These are phyloP conservation scores for Pararge aegeria DNA, from an alignment of 1,140 invertebrate species.

Conservation along the genomic window DNA sequence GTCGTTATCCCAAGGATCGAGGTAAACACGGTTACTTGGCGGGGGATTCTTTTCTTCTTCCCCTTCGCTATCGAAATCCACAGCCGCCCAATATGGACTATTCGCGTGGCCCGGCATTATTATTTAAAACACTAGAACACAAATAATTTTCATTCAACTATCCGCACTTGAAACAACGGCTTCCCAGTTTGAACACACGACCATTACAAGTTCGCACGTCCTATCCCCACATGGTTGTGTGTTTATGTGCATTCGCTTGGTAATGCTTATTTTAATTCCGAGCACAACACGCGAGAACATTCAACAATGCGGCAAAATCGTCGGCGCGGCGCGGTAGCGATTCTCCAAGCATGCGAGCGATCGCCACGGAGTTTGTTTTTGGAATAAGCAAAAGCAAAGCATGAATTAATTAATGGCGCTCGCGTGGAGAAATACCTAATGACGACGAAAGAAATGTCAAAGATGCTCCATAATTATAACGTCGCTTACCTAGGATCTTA, in stretches of 20 bases:
- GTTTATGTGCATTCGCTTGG: conserved; percentile 52
- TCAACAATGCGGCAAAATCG: conserved; percentile 41
- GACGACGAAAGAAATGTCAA: conserved; percentile 22
- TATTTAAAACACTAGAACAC: conserved; percentile 31
- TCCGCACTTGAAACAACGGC: conserved; percentile 39
- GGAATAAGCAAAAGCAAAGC: conserved; percentile 38
- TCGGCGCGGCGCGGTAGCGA: conserved; percentile 31
- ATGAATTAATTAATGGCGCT: background rate
- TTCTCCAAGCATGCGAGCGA: conserved; percentile 45
- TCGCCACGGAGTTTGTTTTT: conserved; percentile 44
- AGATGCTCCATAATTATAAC: conserved; percentile 24
- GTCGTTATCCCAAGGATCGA: conserved; percentile 87
- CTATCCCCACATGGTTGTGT: conserved; percentile 57
- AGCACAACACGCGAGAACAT: conserved; percentile 53
- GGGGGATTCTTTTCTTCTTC: conserved; percentile 55
- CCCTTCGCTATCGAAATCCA: conserved; percentile 80
- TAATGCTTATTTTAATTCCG: conserved; percentile 59
- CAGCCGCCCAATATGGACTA: conserved; percentile 78
- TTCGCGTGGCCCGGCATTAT: conserved; percentile 68
- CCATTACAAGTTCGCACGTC: conserved; percentile 58
- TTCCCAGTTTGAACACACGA: conserved; percentile 50
- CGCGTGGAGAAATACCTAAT: conserved; percentile 12
- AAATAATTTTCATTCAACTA: conserved; percentile 32
- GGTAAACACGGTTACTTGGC: conserved; percentile 80
- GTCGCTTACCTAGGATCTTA: no score